Conservation (phyloP, 2,113 vertebrate genomes). For the Aspiorhynchus laticeps region DNA sequence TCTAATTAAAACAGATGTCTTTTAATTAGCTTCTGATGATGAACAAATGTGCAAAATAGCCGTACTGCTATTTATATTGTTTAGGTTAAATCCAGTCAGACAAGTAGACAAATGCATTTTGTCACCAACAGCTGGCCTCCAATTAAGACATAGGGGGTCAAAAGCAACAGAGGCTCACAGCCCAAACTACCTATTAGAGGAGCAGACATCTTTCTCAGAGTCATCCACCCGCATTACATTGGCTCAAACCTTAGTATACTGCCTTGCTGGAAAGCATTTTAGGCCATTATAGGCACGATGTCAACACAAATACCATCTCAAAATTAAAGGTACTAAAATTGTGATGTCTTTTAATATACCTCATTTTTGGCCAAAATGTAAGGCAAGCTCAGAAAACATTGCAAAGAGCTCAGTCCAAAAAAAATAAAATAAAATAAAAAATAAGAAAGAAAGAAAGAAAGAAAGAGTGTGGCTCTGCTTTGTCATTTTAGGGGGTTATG, state of each 20-base stretch:
- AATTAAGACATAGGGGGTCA: slow-evolving; percentile 66
- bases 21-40: slow-evolving; percentile 78
- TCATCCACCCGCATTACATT: slow-evolving; percentile 49
- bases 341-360: background rate
- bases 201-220: slow-evolving; percentile 46
- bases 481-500: background rate
- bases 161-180: slow-evolving; percentile 45
- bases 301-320: background rate
- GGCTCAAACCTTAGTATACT: background rate
- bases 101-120: slow-evolving; percentile 80
- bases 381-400: background rate
- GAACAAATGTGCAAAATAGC: slow-evolving; percentile 71
- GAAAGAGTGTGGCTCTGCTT: background rate
- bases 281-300: background rate
- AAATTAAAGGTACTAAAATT: background rate
- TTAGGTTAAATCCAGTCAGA: slow-evolving; percentile 69
- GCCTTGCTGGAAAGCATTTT: background rate
- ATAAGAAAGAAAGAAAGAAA: too few relatives aligned
- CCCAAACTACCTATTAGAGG: slow-evolving; percentile 59
- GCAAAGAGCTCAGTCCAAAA: background rate
- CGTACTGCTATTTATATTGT: slow-evolving; percentile 64
- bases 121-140: slow-evolving; percentile 76
- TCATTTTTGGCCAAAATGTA: background rate
- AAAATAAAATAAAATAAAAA: background rate
- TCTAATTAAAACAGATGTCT: slow-evolving; percentile 78